Evolutionary conservation across 2,797 vertebrate species (phyloP).

Genomic region (Falco naumanni): DNA sequence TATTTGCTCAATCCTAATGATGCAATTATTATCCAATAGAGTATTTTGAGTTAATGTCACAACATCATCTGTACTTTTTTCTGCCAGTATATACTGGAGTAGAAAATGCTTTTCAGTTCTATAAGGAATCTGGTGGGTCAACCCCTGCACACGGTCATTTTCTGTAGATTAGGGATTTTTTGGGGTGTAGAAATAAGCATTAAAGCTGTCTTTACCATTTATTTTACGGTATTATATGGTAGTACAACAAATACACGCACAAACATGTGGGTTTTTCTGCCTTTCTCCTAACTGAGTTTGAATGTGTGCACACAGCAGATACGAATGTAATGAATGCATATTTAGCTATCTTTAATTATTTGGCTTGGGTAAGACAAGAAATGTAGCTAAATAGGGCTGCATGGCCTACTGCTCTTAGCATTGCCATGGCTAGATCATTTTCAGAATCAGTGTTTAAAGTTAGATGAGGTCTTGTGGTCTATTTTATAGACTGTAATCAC

Average conservation of each 20-base stretch:
- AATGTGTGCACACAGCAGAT: neutral
- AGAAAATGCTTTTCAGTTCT: neutral
- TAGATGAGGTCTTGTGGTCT: neutral
- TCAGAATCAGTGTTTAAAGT: neutral
- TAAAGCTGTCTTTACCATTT: neutral
- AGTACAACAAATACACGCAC: neutral
- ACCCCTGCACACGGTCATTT: neutral
- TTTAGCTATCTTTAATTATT: neutral
- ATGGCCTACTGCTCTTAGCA: neutral
- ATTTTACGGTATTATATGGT: neutral
- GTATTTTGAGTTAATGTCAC: neutral
- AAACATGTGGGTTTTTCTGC: neutral
- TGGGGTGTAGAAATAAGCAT: neutral
- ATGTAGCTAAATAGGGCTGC: neutral
- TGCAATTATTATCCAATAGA: neutral
- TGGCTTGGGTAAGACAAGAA: neutral
- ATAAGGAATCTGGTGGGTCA: neutral
- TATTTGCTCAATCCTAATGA: conserved; percentile 15
- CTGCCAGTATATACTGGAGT: neutral
- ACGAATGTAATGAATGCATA: neutral
- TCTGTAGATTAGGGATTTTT: neutral
- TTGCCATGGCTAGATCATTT: neutral
- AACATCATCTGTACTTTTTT: neutral
- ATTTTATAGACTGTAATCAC: neutral
- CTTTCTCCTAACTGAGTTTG: neutral